Evolutionary conservation across 30 jellyfish, hydroid and myxozoan genomes (phyloP).

Genomic region (Sanderia malayensis): DNA sequence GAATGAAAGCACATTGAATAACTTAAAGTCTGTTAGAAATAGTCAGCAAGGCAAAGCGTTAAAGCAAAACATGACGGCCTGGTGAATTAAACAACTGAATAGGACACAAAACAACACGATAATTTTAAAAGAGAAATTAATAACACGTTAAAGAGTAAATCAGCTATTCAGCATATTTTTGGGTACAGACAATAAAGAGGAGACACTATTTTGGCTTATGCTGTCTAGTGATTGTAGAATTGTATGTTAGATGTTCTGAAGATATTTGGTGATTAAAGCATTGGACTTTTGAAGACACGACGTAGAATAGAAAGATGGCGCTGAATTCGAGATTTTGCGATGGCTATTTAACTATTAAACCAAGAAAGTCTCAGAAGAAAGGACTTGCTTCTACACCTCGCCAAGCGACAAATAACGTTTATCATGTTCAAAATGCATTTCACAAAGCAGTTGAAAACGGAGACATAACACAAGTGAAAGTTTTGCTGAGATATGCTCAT

Average conservation of each 20-base stretch:
- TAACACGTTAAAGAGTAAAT: background rate
- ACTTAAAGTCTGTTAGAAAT: constrained; percentile 14
- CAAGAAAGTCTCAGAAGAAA: constrained; percentile 46
- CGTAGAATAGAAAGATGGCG: constrained; percentile 42
- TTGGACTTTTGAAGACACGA: too few species aligned
- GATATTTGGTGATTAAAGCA: background rate
- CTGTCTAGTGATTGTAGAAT: background rate
- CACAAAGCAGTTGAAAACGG: constrained; percentile 80
- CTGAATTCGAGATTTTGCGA: constrained; percentile 66
- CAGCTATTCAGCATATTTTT: background rate
- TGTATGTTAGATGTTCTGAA: background rate
- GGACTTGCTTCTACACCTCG: constrained; percentile 29
- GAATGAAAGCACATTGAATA: constrained; percentile 61
- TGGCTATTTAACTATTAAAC: constrained; percentile 62
- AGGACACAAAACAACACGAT: background rate
- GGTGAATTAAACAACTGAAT: background rate
- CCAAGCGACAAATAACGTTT: constrained; percentile 29
- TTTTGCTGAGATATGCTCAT: constrained; percentile 71
- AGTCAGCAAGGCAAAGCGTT: constrained; percentile 1
- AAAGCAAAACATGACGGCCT: constrained; percentile 6
- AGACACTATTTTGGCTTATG: background rate
- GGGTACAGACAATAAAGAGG: background rate
- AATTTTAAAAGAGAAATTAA: background rate
- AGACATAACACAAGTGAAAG: constrained; percentile 88
- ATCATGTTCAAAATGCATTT: constrained; percentile 62